Percentiles rank a stretch among this genome's conserved stretches.
phyloP scores from a whole-genome alignment of 2,888 invertebrate genomes.

The Microdon myrmicae region DNA sequence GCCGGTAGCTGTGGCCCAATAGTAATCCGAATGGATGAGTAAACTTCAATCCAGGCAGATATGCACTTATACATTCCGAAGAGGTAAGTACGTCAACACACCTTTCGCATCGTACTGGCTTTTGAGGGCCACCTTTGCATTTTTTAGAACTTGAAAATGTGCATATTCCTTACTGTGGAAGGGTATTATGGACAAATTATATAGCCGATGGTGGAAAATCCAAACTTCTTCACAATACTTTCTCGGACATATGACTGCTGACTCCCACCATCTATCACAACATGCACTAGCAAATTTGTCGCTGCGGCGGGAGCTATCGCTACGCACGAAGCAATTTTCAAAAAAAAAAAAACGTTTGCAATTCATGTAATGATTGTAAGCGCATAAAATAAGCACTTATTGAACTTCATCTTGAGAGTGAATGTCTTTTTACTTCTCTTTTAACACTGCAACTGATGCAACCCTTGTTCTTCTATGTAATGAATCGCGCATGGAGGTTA shows the following conservation, averaged over 20 bases:
- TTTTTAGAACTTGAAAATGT: not conserved
- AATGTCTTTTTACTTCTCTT: not conserved
- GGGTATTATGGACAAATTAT: not conserved
- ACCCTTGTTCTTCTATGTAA: too few species aligned
- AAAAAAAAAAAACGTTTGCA: conserved; percentile 19
- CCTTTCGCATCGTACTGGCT: conserved; percentile 4
- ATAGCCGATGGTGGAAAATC: not conserved
- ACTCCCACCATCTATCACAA: conserved; percentile 9
- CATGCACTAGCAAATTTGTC: not conserved
- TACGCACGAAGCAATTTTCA: not conserved
- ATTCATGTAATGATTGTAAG: not conserved
- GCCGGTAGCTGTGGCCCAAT: conserved; percentile 2
- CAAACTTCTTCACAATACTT: conserved; percentile 2
- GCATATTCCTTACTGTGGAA: not conserved
- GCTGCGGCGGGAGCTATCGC: not conserved
- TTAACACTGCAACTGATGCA: not conserved
- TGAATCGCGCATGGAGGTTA: too few species aligned
- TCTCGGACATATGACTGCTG: conserved; percentile 4
- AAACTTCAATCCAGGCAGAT: not conserved
- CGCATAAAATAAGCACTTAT: too few species aligned
- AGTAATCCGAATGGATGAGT: conserved; percentile 5
- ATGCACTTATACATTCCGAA: not conserved
- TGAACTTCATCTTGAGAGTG: too few species aligned
- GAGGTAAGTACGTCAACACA: not conserved
- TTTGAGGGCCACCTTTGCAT: not conserved